phyloP scores from a whole-genome alignment of 2,113 vertebrate species.

The Tachysurus fulvidraco region DNA sequence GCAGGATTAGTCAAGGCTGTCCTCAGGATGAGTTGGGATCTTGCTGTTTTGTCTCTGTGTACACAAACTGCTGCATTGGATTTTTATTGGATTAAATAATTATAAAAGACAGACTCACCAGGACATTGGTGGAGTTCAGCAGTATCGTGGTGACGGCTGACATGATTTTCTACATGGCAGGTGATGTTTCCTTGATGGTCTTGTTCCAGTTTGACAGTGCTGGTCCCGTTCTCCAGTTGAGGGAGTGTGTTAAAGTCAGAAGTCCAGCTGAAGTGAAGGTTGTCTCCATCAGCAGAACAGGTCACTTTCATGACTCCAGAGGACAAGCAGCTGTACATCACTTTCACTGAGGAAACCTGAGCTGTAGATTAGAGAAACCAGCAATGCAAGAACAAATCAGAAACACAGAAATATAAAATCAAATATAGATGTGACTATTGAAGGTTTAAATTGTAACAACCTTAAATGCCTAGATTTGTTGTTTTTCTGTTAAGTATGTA shows the following conservation, averaged over 20 bases:
- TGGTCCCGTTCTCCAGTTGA: neutral
- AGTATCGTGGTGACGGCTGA: neutral
- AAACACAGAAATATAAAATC: neutral
- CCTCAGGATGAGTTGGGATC: too few species aligned
- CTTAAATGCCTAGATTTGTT: too few species aligned
- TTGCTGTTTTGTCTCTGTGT: neutral
- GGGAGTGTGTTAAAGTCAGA: neutral
- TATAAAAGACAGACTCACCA: slow-evolving; percentile 17
- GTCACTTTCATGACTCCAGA: neutral
- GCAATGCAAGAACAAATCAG: neutral
- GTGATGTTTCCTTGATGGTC: neutral
- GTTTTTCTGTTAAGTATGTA: too few species aligned
- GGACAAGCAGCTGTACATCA: neutral
- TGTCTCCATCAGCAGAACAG: slow-evolving; percentile 35
- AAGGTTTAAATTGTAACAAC: too few species aligned
- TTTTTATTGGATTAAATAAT: neutral
- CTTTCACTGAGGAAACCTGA: slow-evolving; percentile 10
- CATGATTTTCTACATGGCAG: slow-evolving; percentile 37
- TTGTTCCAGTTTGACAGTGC: neutral
- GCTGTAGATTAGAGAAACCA: slow-evolving; percentile 13
- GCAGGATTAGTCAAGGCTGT: too few species aligned
- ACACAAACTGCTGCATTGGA: neutral
- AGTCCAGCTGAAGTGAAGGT: slow-evolving; percentile 22
- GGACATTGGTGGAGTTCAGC: neutral
- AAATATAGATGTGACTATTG: neutral